phyloP scores from a whole-genome alignment of 2,888 invertebrate species.

The Caenorhabditis afra region DNA sequence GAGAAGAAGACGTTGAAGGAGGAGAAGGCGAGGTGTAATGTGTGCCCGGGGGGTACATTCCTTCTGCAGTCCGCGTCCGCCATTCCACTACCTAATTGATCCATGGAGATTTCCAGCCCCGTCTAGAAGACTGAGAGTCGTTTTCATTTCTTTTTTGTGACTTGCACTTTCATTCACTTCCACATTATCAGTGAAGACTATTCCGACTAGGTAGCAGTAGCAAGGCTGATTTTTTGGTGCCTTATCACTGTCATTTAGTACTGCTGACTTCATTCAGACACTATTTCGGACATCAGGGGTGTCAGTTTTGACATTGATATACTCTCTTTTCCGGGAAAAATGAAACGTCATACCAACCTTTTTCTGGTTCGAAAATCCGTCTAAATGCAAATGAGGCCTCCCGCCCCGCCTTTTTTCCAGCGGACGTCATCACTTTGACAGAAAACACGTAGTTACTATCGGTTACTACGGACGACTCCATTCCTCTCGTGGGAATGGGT shows the following conservation, averaged over 20 bases:
- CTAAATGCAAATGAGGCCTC: constrained; percentile 41
- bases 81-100: constrained; percentile 17
- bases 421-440: constrained; percentile 15
- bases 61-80: constrained; percentile 9
- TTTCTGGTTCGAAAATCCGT: constrained; percentile 34
- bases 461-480: not conserved
- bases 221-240: not conserved
- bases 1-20: too few species aligned
- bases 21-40: constrained; percentile 28
- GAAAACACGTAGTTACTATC: constrained; percentile 15
- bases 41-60: constrained; percentile 14
- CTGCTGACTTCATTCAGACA: too few species aligned
- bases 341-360: constrained; percentile 21
- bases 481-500: too few species aligned
- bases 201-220: not conserved
- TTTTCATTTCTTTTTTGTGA: not conserved
- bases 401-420: not conserved
- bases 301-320: not conserved
- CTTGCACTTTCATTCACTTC: not conserved
- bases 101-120: constrained; percentile 8
- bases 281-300: not conserved
- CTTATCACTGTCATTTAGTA: too few species aligned
- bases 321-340: too few species aligned
- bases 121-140: not conserved
- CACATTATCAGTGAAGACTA: too few species aligned